phyloP scores from a whole-genome alignment of 2,797 vertebrate genomes.

The Clarias laeviceps region DNA sequence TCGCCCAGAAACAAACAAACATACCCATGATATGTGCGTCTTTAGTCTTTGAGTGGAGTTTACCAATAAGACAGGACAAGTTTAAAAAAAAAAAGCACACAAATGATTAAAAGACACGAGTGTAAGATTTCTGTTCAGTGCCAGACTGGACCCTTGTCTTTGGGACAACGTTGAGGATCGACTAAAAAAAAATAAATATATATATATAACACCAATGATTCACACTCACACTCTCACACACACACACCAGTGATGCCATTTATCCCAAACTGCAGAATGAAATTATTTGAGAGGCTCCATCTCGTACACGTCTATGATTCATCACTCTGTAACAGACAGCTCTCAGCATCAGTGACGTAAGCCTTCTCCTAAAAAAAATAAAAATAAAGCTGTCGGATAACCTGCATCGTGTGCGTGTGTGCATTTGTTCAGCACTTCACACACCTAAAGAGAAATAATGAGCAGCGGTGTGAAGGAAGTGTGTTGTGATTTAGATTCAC shows the following conservation, averaged over 20 bases:
- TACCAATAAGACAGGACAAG: not conserved
- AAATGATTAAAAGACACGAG: no score
- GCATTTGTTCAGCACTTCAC: not conserved
- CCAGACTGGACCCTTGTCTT: not conserved
- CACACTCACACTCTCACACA: not conserved
- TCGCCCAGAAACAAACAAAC: not conserved
- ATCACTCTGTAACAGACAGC: not conserved
- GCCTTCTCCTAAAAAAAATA: not conserved
- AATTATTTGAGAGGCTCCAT: not conserved
- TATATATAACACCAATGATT: not conserved
- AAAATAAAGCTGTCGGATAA: conserved; percentile 3
- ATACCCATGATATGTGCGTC: no score
- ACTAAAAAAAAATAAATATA: not conserved
- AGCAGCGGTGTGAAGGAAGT: not conserved
- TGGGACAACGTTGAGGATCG: not conserved
- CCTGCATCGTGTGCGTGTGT: no score
- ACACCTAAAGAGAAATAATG: not conserved
- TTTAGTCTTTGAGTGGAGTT: not conserved
- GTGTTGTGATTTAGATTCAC: not conserved
- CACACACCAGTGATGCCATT: no score
- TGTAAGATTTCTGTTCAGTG: not conserved
- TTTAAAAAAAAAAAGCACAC: not conserved
- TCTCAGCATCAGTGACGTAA: not conserved
- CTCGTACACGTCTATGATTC: not conserved
- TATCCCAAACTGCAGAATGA: not conserved